Percentiles rank a stretch among this genome's conserved stretches.
Conservation (phyloP, 2,113 vertebrate genomes). For the Himantopus leucocephalus region DNA sequence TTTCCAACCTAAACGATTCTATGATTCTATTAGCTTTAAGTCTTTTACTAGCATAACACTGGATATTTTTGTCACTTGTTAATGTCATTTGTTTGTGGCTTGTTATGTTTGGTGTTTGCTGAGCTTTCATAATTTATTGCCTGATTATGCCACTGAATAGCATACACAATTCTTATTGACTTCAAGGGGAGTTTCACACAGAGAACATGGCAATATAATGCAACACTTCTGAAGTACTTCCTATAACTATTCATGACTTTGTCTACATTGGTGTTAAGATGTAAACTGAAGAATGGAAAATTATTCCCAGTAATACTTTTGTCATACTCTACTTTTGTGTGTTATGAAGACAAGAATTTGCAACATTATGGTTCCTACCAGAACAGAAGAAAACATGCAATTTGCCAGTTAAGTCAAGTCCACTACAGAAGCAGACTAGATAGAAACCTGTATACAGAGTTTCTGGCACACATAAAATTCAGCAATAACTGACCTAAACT, state of each 20-base stretch:
- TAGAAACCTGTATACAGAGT: not conserved
- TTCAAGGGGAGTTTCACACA: slow-evolving; percentile 52
- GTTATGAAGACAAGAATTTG: not conserved
- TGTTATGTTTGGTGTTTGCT: slow-evolving; percentile 39
- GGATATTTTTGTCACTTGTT: slow-evolving; percentile 38
- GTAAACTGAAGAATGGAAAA: slow-evolving; percentile 53
- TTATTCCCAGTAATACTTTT: slow-evolving; percentile 55
- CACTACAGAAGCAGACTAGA: not conserved
- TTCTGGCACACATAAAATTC: not conserved
- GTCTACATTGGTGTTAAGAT: slow-evolving; percentile 48
- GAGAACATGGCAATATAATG: slow-evolving; percentile 68
- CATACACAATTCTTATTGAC: slow-evolving; percentile 22
- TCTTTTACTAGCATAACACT: not conserved
- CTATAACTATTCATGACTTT: slow-evolving; percentile 65
- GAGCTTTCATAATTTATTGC: slow-evolving; percentile 51
- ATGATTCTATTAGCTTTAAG: not conserved
- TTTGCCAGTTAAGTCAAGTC: not conserved
- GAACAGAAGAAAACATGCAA: not conserved
- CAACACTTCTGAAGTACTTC: not conserved
- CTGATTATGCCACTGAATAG: slow-evolving; percentile 50
- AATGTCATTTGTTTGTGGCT: not conserved
- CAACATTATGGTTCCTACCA: not conserved
- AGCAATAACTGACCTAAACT: not conserved
- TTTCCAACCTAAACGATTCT: not conserved
- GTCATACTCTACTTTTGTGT: not conserved